A percentile compares a stretch with the other conserved stretches of the same genome.
Conservation (phyloP, 1,140 invertebrate species). For the Bombus breviceps region DNA sequence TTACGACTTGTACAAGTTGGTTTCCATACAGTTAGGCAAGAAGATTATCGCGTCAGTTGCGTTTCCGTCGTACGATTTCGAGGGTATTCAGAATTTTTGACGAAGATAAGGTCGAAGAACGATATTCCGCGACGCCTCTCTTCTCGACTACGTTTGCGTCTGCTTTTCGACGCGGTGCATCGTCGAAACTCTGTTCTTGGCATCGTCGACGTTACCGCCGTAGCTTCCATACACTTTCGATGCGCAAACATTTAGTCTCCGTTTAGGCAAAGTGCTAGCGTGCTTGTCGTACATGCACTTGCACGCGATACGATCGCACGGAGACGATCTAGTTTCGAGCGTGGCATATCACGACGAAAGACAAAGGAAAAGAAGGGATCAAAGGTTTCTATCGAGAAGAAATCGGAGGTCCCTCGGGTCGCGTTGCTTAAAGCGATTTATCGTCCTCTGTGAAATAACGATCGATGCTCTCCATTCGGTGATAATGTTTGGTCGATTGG, state of each 20-base stretch:
- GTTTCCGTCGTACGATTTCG: too few relatives aligned
- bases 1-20: too few relatives aligned
- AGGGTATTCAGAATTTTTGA: too few relatives aligned
- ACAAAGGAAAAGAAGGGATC: background rate
- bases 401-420: background rate
- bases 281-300: background rate
- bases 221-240: background rate
- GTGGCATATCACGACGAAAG: background rate
- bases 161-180: background rate
- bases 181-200: background rate
- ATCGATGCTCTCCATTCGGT: background rate
- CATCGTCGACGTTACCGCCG: background rate
- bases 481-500: background rate
- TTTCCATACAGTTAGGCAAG: too few relatives aligned
- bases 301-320: background rate
- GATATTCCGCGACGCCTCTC: too few relatives aligned
- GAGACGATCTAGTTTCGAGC: background rate
- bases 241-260: slow-evolving; percentile 2
- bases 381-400: slow-evolving; percentile 5
- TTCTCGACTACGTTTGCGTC: too few relatives aligned
- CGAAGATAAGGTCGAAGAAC: too few relatives aligned
- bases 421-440: background rate
- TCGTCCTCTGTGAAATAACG: slow-evolving; percentile 26
- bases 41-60: too few relatives aligned
- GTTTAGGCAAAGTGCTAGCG: background rate